A percentile compares a stretch with the other conserved stretches of the same genome.
Conservation (phyloP, 1,140 invertebrate genomes). For the Lineus longissimus region DNA sequence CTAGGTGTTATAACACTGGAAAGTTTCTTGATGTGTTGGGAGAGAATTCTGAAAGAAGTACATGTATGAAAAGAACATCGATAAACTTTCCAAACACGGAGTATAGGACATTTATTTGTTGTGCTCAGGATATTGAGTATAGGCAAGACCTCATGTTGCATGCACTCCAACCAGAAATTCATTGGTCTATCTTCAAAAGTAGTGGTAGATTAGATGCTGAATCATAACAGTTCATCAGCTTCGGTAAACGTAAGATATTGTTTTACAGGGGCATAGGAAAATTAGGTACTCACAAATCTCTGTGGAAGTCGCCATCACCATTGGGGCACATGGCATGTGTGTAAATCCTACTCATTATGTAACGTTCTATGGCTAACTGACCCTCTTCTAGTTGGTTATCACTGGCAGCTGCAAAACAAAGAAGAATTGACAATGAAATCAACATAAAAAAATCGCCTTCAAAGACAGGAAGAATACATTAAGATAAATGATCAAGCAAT, state of each 20-base stretch:
- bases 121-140: no score
- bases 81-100: no score
- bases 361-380: conserved; percentile 57
- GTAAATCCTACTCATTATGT: conserved; percentile 81
- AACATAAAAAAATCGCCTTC: background rate
- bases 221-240: no score
- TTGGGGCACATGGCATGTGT: conserved; percentile 92
- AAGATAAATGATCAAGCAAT: no score
- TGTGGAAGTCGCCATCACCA: conserved; percentile 86
- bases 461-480: no score
- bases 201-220: no score
- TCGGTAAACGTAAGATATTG: no score
- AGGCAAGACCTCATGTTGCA: no score
- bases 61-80: conserved; percentile 2
- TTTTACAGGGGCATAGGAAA: background rate
- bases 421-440: background rate
- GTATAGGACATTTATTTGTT: no score
- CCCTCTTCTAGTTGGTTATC: conserved; percentile 72
- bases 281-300: conserved; percentile 73
- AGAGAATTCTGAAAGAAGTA: conserved; percentile 65
- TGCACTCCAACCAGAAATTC: no score
- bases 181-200: no score
- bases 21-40: conserved; percentile 84
- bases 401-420: conserved; percentile 66
- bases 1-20: conserved; percentile 73